Conservation (phyloP, 2,113 vertebrate genomes). For the Chamaetylas fuelleborni region DNA sequence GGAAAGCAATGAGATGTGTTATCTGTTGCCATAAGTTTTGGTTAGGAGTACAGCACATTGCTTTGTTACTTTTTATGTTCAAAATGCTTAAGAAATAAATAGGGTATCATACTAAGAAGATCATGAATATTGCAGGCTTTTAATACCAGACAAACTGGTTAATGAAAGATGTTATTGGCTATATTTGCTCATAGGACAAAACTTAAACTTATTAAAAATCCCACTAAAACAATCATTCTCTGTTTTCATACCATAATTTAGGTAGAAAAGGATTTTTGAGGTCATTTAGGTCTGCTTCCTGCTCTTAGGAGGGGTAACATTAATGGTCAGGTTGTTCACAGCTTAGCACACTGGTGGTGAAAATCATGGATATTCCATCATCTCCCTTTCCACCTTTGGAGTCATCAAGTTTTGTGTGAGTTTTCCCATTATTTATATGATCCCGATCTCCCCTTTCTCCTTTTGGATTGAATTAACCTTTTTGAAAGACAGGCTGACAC, state of each 20-base stretch:
- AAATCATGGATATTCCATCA: neutral
- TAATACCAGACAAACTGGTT: neutral
- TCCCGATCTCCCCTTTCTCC: neutral
- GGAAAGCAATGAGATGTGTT: neutral
- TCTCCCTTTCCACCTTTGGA: neutral
- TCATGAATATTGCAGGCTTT: neutral
- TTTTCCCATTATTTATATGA: neutral
- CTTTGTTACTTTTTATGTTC: neutral
- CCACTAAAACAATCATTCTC: neutral
- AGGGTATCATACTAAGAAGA: fast-evolving
- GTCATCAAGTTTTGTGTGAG: neutral
- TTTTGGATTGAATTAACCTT: neutral
- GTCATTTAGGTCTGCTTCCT: neutral
- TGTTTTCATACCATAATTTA: neutral
- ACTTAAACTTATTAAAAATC: neutral
- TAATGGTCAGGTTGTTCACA: neutral
- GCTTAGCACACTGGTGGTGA: neutral
- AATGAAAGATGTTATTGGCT: neutral
- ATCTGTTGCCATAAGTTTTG: neutral
- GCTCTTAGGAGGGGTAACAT: neutral
- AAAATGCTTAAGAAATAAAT: neutral
- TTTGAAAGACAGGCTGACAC: neutral
- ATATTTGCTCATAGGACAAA: neutral
- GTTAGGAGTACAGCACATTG: neutral
- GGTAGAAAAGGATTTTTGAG: neutral